Evolutionary conservation across 2,888 invertebrate genomes (phyloP).

Genomic region (Lasiommata megera): DNA sequence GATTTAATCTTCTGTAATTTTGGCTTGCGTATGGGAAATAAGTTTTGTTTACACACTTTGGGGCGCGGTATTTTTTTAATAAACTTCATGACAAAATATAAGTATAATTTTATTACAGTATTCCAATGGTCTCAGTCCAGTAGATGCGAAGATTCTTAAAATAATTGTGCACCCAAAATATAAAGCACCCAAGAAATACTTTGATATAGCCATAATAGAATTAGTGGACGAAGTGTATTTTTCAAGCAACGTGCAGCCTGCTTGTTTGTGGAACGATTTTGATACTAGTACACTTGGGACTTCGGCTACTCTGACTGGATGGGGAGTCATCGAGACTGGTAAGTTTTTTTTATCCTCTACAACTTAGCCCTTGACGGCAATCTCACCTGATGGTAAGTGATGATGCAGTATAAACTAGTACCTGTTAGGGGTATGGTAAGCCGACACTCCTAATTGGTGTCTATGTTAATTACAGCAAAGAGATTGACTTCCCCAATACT

Average conservation of each 20-base stretch:
- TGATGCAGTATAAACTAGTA: too few species aligned
- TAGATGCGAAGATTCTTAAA: constrained; percentile 35
- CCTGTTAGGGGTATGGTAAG: too few species aligned
- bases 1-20: too few species aligned
- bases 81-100: too few species aligned
- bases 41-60: too few species aligned
- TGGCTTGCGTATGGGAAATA: too few species aligned
- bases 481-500: constrained; percentile 41
- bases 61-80: too few species aligned
- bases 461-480: too few species aligned
- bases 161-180: constrained; percentile 40
- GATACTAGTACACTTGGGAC: constrained; percentile 27
- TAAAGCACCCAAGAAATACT: constrained; percentile 38
- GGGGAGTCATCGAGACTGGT: constrained; percentile 42
- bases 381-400: too few species aligned
- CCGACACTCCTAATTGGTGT: too few species aligned
- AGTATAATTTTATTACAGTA: constrained; percentile 20
- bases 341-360: too few species aligned
- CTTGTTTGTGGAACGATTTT: constrained; percentile 37
- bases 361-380: too few species aligned
- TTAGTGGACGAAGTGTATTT: constrained; percentile 30
- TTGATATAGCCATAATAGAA: constrained; percentile 43
- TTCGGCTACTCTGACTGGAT: constrained; percentile 38
- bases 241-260: constrained; percentile 35
- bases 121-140: constrained; percentile 12